phyloP scores from a whole-genome alignment of 2,797 vertebrate species.

The Microctenopoma steveboyesi region DNA sequence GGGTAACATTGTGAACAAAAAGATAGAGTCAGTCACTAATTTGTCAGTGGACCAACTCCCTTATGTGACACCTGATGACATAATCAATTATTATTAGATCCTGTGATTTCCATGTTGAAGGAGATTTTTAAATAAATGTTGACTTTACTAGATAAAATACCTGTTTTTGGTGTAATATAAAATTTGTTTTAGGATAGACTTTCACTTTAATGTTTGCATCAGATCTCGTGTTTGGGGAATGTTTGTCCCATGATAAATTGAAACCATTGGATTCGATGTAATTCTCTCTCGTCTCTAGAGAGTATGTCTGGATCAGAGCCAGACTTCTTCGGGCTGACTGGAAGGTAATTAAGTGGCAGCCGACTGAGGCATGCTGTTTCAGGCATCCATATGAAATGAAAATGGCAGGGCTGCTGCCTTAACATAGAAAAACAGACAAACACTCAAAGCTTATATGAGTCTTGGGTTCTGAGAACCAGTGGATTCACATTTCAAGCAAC shows the following conservation, averaged over 20 bases:
- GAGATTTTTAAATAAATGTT: constrained; percentile 6
- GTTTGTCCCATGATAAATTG: constrained; percentile 67
- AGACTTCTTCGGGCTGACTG: constrained; percentile 72
- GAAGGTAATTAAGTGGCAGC: constrained; percentile 82
- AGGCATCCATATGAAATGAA: constrained; percentile 71
- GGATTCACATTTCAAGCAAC: constrained; percentile 34
- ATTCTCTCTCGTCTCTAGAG: constrained; percentile 62
- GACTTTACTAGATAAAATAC: background rate
- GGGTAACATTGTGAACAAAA: constrained; percentile 7
- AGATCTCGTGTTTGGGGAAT: constrained; percentile 49
- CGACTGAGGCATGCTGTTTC: constrained; percentile 77
- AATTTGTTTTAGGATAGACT: constrained; percentile 34
- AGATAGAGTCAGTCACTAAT: constrained; percentile 25
- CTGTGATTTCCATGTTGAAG: constrained; percentile 8
- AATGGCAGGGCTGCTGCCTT: constrained; percentile 60
- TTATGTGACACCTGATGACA: constrained; percentile 39
- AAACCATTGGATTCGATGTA: constrained; percentile 68
- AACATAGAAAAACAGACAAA: constrained; percentile 28
- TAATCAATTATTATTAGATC: constrained; percentile 22
- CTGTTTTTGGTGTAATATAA: background rate
- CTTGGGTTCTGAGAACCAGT: constrained; percentile 15
- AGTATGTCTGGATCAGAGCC: constrained; percentile 74
- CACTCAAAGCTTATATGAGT: constrained; percentile 10
- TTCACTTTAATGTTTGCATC: constrained; percentile 39
- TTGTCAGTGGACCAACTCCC: constrained; percentile 32